A percentile compares a stretch with the other conserved stretches of the same genome.
Evolutionary conservation across 1,140 invertebrate genomes (phyloP).

Genomic region (Drosophila equinoxialis): DNA sequence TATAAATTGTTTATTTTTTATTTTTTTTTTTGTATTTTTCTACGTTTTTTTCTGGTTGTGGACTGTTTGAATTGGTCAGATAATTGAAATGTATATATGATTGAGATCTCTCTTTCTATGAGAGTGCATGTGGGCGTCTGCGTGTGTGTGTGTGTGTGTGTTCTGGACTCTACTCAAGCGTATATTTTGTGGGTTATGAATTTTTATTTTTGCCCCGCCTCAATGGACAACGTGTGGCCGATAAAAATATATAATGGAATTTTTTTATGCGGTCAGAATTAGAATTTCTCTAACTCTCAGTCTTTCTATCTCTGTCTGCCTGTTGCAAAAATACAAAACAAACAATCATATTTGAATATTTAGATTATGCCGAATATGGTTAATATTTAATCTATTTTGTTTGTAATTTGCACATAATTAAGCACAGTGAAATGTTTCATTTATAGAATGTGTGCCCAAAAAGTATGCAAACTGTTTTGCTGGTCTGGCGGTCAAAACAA

Average conservation of each 20-base stretch:
- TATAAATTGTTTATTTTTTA: conserved; percentile 45
- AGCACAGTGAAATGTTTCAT: conserved; percentile 50
- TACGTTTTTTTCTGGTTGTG: not conserved
- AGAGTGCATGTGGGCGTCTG: not conserved
- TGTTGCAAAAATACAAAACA: not conserved
- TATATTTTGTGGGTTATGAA: conserved; percentile 64
- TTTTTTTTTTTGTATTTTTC: conserved; percentile 19
- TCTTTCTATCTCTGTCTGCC: not conserved
- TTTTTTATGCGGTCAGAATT: conserved; percentile 34
- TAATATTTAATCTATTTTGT: conserved; percentile 68
- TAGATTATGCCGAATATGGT: conserved; percentile 35
- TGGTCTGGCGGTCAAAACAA: not conserved
- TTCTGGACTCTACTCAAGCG: conserved; percentile 35
- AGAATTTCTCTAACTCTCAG: not conserved
- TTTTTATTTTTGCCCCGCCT: conserved; percentile 58
- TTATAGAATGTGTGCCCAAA: conserved; percentile 41
- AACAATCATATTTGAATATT: conserved; percentile 28
- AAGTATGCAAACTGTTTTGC: conserved; percentile 31
- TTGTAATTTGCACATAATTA: conserved; percentile 72
- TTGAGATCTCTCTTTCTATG: conserved; percentile 13
- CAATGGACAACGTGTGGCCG: conserved; percentile 1
- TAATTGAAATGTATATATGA: conserved; percentile 69
- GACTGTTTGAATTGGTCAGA: conserved; percentile 41
- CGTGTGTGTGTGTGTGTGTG: conserved; percentile 9
- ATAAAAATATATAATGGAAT: conserved; percentile 61